phyloP scores from a whole-genome alignment of 37 sponge, comb jelly and placozoan genomes.

The Agelas oroides region DNA sequence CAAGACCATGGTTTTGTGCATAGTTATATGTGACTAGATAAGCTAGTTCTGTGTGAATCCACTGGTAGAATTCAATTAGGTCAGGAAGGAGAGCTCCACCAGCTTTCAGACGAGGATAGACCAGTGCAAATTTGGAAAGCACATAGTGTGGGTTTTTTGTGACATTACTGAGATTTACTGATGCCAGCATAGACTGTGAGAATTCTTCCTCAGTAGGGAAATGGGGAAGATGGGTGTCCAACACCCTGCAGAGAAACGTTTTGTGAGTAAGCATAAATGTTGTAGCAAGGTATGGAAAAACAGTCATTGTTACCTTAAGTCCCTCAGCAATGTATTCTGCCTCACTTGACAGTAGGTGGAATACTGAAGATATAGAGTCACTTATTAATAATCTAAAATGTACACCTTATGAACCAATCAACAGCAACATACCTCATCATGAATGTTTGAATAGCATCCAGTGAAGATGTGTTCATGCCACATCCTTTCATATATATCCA shows the following conservation, averaged over 20 bases:
- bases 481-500: slow-evolving; percentile 31
- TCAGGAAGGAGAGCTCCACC: slow-evolving; percentile 64
- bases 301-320: too few species aligned
- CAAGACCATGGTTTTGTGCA: too few species aligned
- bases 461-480: slow-evolving; percentile 27
- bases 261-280: not conserved
- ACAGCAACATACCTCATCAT: not conserved
- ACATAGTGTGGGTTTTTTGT: not conserved
- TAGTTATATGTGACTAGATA: not conserved
- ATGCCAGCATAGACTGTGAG: not conserved
- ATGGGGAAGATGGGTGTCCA: slow-evolving; percentile 16
- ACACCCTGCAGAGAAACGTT: slow-evolving; percentile 11
- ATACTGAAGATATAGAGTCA: too few species aligned
- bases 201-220: slow-evolving; percentile 13
- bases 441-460: slow-evolving; percentile 9
- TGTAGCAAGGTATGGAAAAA: too few species aligned
- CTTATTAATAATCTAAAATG: too few species aligned
- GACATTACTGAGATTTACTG: slow-evolving; percentile 1
- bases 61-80: slow-evolving; percentile 78
- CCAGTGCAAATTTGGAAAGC: slow-evolving; percentile 37
- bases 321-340: too few species aligned
- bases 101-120: slow-evolving; percentile 26
- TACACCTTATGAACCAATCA: too few species aligned
- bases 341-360: too few species aligned
- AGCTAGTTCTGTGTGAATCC: slow-evolving; percentile 62